Evolutionary conservation across 2,113 vertebrate species (phyloP).

Genomic region (Dipodomys stephensi): DNA sequence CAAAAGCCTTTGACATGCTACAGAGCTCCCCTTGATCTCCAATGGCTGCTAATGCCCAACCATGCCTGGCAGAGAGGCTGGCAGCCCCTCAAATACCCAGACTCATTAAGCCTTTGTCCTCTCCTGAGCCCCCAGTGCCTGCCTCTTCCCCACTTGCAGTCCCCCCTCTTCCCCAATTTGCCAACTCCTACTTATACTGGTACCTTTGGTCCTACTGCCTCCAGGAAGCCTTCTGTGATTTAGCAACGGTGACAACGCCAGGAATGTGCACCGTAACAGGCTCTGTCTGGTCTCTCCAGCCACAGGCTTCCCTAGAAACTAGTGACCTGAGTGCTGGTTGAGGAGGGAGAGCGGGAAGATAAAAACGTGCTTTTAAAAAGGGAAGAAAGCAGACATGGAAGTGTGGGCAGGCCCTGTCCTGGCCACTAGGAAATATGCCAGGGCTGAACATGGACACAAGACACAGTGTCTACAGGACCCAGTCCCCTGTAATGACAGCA

Average conservation of each 20-base stretch:
- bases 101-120: neutral
- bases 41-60: no score
- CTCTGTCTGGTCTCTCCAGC: neutral
- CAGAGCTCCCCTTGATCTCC: neutral
- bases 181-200: rapidly evolving
- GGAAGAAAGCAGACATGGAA: neutral
- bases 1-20: neutral
- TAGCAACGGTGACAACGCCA: neutral
- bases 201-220: neutral
- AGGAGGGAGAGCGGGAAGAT: neutral
- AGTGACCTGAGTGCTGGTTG: neutral
- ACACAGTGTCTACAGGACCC: neutral
- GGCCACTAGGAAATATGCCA: rapidly evolving
- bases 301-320: neutral
- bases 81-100: neutral
- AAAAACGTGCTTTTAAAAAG: neutral
- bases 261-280: rapidly evolving
- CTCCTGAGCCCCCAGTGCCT: neutral
- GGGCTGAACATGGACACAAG: neutral
- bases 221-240: neutral
- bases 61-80: rapidly evolving
- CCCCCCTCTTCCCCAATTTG: neutral
- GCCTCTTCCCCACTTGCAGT: neutral
- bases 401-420: neutral
- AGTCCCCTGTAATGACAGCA: no score